phyloP scores from a whole-genome alignment of 2,113 vertebrate genomes.

The Rafetus swinhoei region DNA sequence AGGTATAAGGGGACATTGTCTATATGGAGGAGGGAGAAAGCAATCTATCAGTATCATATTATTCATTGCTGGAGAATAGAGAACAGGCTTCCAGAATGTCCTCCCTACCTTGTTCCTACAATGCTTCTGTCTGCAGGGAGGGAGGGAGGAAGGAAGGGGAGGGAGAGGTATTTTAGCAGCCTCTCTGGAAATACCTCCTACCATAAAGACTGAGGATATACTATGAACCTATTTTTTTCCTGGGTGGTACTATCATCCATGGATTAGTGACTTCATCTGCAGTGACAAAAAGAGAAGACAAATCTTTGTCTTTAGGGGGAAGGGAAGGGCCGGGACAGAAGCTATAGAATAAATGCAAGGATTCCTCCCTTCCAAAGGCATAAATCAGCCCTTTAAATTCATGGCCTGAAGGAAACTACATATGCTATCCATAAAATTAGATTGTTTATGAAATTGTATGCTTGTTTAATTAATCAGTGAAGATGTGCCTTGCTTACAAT shows the following conservation, averaged over 20 bases:
- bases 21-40: neutral
- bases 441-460: constrained; percentile 27
- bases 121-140: neutral
- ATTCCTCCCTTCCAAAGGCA: neutral
- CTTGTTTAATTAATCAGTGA: constrained; percentile 5
- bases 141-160: too few species aligned
- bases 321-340: neutral
- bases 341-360: neutral
- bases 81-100: neutral
- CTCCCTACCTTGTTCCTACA: neutral
- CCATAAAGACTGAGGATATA: neutral
- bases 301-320: neutral
- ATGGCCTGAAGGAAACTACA: neutral
- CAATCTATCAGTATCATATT: neutral
- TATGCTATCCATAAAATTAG: constrained; percentile 10
- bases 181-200: neutral
- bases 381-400: constrained; percentile 41
- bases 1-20: neutral
- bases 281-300: neutral
- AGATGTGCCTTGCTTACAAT: constrained; percentile 1
- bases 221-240: neutral
- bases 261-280: neutral
- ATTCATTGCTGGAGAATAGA: neutral
- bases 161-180: neutral
- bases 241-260: neutral